phyloP scores from a whole-genome alignment of 2,113 vertebrate genomes.

The Nesoenas mayeri region DNA sequence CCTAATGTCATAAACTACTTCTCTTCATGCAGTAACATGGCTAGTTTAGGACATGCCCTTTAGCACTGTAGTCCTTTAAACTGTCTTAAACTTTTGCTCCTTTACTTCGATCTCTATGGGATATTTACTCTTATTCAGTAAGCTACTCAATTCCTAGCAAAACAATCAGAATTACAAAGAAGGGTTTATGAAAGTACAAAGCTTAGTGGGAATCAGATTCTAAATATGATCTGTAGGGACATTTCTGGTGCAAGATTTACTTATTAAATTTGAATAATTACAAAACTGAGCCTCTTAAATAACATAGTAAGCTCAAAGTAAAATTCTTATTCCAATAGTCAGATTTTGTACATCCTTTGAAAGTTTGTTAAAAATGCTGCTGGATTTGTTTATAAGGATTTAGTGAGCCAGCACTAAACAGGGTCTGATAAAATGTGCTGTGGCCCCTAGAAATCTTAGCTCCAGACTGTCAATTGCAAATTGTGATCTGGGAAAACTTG shows the following conservation, averaged over 20 bases:
- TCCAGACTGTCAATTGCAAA: constrained; percentile 16
- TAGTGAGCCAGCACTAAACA: neutral
- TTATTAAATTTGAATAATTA: constrained; percentile 53
- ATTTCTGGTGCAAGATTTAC: constrained; percentile 45
- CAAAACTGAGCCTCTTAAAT: constrained; percentile 37
- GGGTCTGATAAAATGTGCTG: neutral
- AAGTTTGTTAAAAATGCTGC: neutral
- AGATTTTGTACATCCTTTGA: neutral
- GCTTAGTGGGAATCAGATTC: constrained; percentile 49
- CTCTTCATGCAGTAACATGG: neutral
- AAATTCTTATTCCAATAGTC: constrained; percentile 2
- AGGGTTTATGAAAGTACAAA: constrained; percentile 63
- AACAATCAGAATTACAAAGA: constrained; percentile 66
- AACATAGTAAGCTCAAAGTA: constrained; percentile 13
- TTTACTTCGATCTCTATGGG: neutral
- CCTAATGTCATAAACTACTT: constrained; percentile 2
- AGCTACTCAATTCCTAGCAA: constrained; percentile 49
- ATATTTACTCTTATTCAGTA: constrained; percentile 65
- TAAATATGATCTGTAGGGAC: constrained; percentile 56
- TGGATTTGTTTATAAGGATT: neutral
- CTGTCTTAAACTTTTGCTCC: constrained; percentile 28
- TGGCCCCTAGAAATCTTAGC: constrained; percentile 6
- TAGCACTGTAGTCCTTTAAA: constrained; percentile 11
- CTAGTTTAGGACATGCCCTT: neutral
- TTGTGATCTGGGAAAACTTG: neutral